Percentiles rank a stretch among this genome's conserved stretches.
These are phyloP conservation scores for Columba guinea DNA, from an alignment of 2,797 vertebrate species.

Conservation along the genomic window DNA sequence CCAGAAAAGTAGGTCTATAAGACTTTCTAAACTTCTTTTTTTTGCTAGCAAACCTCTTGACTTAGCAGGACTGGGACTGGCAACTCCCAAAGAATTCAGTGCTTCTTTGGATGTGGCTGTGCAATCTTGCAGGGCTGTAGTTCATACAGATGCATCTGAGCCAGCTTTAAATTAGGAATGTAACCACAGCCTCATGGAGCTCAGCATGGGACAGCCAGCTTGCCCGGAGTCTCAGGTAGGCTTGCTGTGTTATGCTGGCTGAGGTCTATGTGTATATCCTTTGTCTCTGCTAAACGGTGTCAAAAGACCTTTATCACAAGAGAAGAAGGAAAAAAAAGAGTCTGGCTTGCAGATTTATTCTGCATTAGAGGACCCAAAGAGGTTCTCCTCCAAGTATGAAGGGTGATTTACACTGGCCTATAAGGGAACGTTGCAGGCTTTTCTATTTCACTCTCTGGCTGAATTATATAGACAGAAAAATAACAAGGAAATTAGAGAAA, in stretches of 20 bases:
- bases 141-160: not conserved
- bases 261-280: not conserved
- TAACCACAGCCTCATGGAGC: rapidly evolving
- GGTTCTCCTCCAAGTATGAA: not conserved
- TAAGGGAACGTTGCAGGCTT: not conserved
- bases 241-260: not conserved
- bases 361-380: not conserved
- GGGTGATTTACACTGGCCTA: not conserved
- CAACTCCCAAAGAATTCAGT: not conserved
- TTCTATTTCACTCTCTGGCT: not conserved
- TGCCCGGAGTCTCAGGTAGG: not conserved
- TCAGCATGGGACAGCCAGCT: not conserved
- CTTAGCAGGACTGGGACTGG: not conserved
- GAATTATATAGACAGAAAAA: not conserved
- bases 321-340: not conserved
- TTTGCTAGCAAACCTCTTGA: not conserved
- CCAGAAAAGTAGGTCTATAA: not conserved
- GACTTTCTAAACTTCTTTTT: not conserved
- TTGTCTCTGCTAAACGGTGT: not conserved
- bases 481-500: not conserved
- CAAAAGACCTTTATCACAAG: not conserved
- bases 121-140: not conserved
- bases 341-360: not conserved
- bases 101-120: not conserved
- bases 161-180: not conserved